Evolutionary conservation across 2,113 vertebrate species (phyloP), one percentile per base, ranked within the genome.

Genomic region (Tiliqua scincoides): DNA sequence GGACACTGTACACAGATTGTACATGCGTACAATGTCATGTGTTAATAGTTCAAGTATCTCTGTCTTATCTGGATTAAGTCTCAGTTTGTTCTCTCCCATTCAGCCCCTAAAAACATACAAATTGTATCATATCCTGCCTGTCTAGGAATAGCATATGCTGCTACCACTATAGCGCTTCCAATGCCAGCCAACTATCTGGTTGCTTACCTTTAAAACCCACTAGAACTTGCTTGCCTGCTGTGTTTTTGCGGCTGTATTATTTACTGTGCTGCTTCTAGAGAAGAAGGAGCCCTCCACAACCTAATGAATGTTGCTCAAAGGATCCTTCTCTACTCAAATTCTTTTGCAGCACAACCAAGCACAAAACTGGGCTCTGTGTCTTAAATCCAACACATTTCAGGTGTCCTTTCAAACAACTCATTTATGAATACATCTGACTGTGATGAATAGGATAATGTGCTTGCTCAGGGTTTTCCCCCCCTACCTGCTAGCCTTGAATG

Each of bases 401-500:
- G 57, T 43, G 35, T 61, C 15, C 32, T 83, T 37, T 73, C 27
- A 25, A 52, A 54, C 76, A 67, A n/a, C 72, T 37, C 30, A 62
- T 72, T 72, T 62, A 59, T 62, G 54, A 63, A 73, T 30, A 83
- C 20, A 72, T 72, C n/a, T 79, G 27, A 79, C 30, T n/a, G 30
- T 48, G 32, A 80, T 65, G 61, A 79, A 25, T 4, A 74, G 48
- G 32, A 74, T 52, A 54, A 68, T 77, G 18, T 70, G 14, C 68
- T 86, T 79, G 48, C 78, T 67, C 75, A 61, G 73, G n/a, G 81
- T 65, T 37, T 65, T 71, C 61, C 30, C 57, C 54, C 62, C 76
- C 30, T 87, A 37, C 75, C 25, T 87, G 68, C 4, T 7, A 63
- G 84, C 15, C 59, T 88, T 90, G 52, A 79, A 35, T 62, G 78